Base-by-base conservation (phyloP, 2,888 invertebrate species). In the Antitype chi region DNA sequence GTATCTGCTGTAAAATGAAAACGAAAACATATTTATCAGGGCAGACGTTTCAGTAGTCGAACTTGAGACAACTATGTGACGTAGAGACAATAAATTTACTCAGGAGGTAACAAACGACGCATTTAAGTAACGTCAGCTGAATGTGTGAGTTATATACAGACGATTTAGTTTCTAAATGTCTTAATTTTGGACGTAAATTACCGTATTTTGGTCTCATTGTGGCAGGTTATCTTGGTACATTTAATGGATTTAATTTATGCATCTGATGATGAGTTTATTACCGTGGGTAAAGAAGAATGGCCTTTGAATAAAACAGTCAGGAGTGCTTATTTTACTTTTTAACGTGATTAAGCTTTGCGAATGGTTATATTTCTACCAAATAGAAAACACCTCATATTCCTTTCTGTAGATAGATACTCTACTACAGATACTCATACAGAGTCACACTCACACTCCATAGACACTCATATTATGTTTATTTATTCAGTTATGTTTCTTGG, bases 1-100 rank as follows among this genome's bases (percentile, higher is more conserved):
- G 71, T 69, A 80, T 64, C 17, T 23, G n/a, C 17, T 79, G 52
- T 66, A 84, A 73, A 84, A 23, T 82, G n/a, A 70, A 78, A 78
- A 85, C 52, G 66, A 76, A 85, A 78, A 82, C 68, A 80, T 68
- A 85, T 86, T 66, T 71, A 87, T 78, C 80, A 82, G 57, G 5
- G 49, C 15, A 70, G 70, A 62, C 47, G 63, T 74, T 74, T 73
- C 75, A 74, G 71, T 49, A 68, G 70, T 25, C 75, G 52, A 82
- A 79, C 60, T 85, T 74, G 57, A 87, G 74, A 68, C 71, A 74
- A 81, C 75, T 70, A 70, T 68, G 79, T 82, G 82, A 81, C 63
- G 78, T 70, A 53, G 52, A 80, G 53, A 38, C 78, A 70, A 57
- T 87, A 82, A 78, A 85, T 87, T 69, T 82, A 59, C 71, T 72